phyloP scores from a whole-genome alignment of 2,797 vertebrate genomes.

The Esox masquinongy region DNA sequence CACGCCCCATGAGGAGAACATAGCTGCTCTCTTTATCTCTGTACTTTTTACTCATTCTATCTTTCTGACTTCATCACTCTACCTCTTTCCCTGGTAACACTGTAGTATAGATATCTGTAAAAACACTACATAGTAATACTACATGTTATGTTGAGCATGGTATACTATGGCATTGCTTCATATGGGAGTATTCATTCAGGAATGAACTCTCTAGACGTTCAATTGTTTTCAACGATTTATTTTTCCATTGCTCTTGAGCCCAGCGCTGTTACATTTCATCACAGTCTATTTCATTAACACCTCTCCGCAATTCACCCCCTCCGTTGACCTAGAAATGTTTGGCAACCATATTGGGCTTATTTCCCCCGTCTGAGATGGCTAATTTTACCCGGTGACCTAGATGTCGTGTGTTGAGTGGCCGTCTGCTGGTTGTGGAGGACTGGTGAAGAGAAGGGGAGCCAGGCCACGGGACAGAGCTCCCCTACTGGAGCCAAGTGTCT shows the following conservation, averaged over 20 bases:
- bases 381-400: conserved; percentile 67
- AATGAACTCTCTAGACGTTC: not conserved
- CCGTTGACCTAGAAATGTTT: conserved; percentile 41
- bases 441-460: not conserved
- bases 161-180: no score
- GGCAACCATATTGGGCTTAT: conserved; percentile 17
- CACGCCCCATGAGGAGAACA: not conserved
- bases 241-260: not conserved
- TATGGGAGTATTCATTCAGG: not conserved
- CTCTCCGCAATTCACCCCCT: not conserved
- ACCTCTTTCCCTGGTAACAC: not conserved
- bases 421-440: not conserved
- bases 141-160: no score
- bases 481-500: not conserved
- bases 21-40: conserved; percentile 10
- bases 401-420: conserved; percentile 39
- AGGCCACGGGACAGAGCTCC: not conserved
- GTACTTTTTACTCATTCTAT: not conserved
- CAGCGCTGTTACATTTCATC: not conserved
- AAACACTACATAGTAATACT: no score
- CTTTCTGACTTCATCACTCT: not conserved
- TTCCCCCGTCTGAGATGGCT: conserved; percentile 43
- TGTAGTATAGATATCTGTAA: no score
- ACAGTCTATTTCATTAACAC: not conserved
- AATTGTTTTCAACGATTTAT: not conserved